These are phyloP conservation scores for Ictidomys tridecemlineatus DNA, from an alignment of 2,113 vertebrate genomes.

Conservation along the genomic window DNA sequence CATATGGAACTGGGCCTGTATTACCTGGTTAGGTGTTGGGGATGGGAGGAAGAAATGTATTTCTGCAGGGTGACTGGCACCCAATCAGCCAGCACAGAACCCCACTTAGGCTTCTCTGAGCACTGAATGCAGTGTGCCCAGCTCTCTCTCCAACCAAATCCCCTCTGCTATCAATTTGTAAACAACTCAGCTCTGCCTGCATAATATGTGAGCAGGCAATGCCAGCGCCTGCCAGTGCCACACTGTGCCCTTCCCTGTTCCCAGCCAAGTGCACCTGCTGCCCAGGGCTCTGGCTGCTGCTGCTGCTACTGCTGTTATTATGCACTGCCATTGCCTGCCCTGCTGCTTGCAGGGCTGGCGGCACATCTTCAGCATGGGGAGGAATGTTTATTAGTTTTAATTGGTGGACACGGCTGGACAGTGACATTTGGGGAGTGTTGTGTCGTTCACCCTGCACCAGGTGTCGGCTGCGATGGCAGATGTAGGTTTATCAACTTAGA, in stretches of 20 bases:
- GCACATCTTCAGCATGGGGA: conserved; percentile 19
- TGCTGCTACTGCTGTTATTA: conserved; percentile 43
- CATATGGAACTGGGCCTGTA: background rate
- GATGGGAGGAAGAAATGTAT: background rate
- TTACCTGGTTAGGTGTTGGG: background rate
- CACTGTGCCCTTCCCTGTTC: conserved; percentile 74
- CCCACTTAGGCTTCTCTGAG: background rate
- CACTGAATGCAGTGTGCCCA: background rate
- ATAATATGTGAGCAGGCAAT: conserved; percentile 47
- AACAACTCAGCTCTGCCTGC: conserved; percentile 81
- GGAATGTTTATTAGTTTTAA: conserved; percentile 81
- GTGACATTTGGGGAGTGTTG: conserved; percentile 78
- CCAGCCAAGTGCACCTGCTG: conserved; percentile 81
- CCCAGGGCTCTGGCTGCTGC: conserved; percentile 72
- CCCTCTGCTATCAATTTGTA: conserved; percentile 83
- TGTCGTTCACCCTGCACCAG: conserved; percentile 65
- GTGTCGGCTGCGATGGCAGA: conserved; percentile 68
- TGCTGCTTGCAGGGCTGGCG: conserved; percentile 56
- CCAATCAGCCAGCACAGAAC: background rate
- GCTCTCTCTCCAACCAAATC: conserved; percentile 66
- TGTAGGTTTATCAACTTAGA: conserved; percentile 56
- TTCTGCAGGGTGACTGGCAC: background rate
- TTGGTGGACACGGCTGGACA: conserved; percentile 77
- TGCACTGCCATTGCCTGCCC: conserved; percentile 24
- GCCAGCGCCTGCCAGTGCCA: conserved; percentile 76